A percentile compares a stretch with the other conserved stretches of the same genome.
phyloP scores from a whole-genome alignment of 2,113 vertebrate species.

The Bagarius yarrelli region DNA sequence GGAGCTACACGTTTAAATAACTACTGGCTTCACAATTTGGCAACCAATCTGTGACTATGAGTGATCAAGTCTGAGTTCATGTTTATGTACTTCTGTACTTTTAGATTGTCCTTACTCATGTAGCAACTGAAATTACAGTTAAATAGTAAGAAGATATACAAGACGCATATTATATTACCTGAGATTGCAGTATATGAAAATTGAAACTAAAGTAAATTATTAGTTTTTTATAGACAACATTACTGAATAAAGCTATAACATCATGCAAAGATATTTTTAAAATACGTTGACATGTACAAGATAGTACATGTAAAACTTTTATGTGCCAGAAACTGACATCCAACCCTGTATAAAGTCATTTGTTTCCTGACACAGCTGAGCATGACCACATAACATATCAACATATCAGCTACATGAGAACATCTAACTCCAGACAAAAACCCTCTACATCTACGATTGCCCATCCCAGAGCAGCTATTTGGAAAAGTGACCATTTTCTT shows the following conservation, averaged over 20 bases:
- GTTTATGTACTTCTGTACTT: neutral
- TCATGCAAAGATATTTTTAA: neutral
- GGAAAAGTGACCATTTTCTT: conserved; percentile 41
- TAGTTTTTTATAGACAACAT: neutral
- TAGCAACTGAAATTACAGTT: neutral
- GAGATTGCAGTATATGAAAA: neutral
- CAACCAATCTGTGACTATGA: neutral
- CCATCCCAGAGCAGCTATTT: neutral
- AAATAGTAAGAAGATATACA: neutral
- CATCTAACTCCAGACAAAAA: neutral
- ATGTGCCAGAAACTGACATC: neutral
- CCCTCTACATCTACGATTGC: neutral
- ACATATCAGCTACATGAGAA: neutral
- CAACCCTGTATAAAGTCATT: neutral
- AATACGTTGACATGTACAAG: neutral
- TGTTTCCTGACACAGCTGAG: neutral
- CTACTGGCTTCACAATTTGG: neutral
- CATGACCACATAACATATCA: neutral
- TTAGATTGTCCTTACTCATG: neutral
- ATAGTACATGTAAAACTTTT: no score
- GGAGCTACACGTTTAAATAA: no score
- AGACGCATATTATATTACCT: neutral
- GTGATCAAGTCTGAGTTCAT: neutral
- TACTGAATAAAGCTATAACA: neutral
- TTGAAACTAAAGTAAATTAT: neutral